phyloP scores from a whole-genome alignment of 2,888 invertebrate genomes.

The Campopleginae sp. region DNA sequence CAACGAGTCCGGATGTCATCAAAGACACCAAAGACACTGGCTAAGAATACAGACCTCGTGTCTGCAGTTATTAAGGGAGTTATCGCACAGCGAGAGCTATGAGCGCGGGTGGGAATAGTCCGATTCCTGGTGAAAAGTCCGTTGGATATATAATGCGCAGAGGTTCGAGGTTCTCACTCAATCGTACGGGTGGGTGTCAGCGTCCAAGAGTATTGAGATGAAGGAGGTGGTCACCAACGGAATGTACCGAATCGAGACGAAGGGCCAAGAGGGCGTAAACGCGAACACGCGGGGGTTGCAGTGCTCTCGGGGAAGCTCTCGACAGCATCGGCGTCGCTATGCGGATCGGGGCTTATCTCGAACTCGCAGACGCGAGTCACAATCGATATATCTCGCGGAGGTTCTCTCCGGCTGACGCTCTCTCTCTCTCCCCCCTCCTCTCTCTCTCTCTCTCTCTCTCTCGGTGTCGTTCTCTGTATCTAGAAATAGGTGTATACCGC shows the following conservation, averaged over 20 bases:
- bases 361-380: constrained; percentile 83
- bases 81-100: neutral
- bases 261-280: constrained; percentile 46
- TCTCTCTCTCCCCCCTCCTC: constrained; percentile 32
- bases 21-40: neutral
- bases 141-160: too few species aligned
- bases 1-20: neutral
- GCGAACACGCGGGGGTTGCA: constrained; percentile 56
- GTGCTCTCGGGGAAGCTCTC: constrained; percentile 60
- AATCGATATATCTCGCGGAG: constrained; percentile 84
- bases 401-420: constrained; percentile 71
- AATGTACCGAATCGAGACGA: constrained; percentile 20
- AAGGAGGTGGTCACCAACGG: constrained; percentile 45
- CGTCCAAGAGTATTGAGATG: constrained; percentile 50
- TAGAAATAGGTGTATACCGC: constrained; percentile 62
- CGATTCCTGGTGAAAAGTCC: neutral
- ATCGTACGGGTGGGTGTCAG: constrained; percentile 41
- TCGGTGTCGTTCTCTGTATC: constrained; percentile 34
- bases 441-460: constrained; percentile 22
- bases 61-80: neutral
- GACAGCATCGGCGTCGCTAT: constrained; percentile 74
- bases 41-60: neutral
- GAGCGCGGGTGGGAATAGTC: neutral
- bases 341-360: constrained; percentile 83
- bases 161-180: constrained; percentile 26